Conservation (phyloP, 2,113 vertebrate genomes). For the Sarotherodon lohbergeri region DNA sequence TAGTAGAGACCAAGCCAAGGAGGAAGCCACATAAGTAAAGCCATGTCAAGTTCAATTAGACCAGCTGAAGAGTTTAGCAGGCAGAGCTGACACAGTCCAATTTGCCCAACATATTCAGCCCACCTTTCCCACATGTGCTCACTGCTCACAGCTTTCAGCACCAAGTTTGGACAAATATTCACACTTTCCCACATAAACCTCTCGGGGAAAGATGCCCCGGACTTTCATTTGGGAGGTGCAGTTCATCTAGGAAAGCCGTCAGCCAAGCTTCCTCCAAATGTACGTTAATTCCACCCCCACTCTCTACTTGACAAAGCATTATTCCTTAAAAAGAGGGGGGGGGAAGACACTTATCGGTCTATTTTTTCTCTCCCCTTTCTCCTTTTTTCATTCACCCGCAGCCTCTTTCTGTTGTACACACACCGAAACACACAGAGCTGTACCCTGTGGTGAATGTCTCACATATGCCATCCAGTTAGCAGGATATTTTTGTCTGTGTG, state of each 20-base stretch:
- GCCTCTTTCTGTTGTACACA: slow-evolving; percentile 35
- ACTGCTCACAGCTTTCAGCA: slow-evolving; percentile 35
- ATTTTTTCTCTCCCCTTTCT: slow-evolving; percentile 17
- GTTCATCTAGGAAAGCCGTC: slow-evolving; percentile 46
- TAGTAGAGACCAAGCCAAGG: slow-evolving; percentile 51
- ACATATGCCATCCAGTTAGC: slow-evolving; percentile 66
- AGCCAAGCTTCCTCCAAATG: slow-evolving; percentile 25
- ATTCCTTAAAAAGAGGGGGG: background rate
- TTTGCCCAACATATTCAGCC: slow-evolving; percentile 60
- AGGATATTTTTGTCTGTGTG: slow-evolving; percentile 63
- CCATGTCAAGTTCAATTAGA: slow-evolving; percentile 66
- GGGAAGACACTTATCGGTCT: slow-evolving; percentile 10
- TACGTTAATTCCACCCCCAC: slow-evolving; percentile 32
- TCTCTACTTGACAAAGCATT: slow-evolving; percentile 22
- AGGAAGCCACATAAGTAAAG: slow-evolving; percentile 59
- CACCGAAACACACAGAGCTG: slow-evolving; percentile 28
- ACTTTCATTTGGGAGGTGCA: slow-evolving; percentile 26
- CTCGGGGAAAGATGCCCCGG: slow-evolving; percentile 36
- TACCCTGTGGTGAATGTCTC: slow-evolving; percentile 56
- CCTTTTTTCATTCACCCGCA: slow-evolving; percentile 43
- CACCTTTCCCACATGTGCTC: slow-evolving; percentile 65
- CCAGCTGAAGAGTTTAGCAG: slow-evolving; percentile 42
- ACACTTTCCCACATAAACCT: slow-evolving; percentile 37
- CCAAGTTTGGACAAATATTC: slow-evolving; percentile 53
- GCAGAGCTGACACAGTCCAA: slow-evolving; percentile 56